Base-by-base conservation (phyloP, 2,113 vertebrate species). In the Pachyramphus minor region DNA sequence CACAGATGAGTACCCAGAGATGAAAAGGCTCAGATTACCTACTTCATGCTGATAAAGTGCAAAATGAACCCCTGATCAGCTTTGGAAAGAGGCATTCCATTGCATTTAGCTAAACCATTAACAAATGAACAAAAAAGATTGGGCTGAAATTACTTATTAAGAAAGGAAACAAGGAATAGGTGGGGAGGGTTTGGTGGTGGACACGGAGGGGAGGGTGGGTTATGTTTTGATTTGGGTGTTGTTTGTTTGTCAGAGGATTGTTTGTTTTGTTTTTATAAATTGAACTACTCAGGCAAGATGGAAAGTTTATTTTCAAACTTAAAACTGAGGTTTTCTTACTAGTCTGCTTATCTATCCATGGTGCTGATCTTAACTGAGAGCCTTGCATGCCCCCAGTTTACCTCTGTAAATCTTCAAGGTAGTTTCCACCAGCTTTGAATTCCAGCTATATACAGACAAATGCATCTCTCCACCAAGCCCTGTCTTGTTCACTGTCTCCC, bases 21-120 rank as follows among this genome's bases (percentile, higher is more conserved):
- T 87, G 77, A 96, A 92, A 96, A 68, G 71, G 49, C 67, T 88
- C 71, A 84, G 89, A 86, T 95, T 96, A 95, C 91, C 85, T 91
- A 72, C 79, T 90, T 81, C 69, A 84, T 44, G 73, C 76, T 93
- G 94, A 89, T 59, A 41, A 76, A 80, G 66, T 47, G n/a, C 50
- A 95, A 91, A 94, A 93, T 59, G 58, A 94, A 91, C 66, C 13
- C 14, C 52, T 78, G 78, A 97, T 60, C 90, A 77, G 89, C 77
- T 82, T 58, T 93, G 37, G 76, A 87, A 94, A 93, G 20, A 93
- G 20, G 49, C 82, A 84, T 94, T 90, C 45, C n/a, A 9, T 30
- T 25, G 63, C 66, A 53, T 93, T 91, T 62, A 79, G 73, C 62
- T 77, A 95, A 95, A 63, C n/a, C n/a, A 84, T 41, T 74, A 82